Evolutionary conservation across 2,888 invertebrate species (phyloP), one percentile per base, ranked within the genome.

Genomic region (Plutella xylostella): DNA sequence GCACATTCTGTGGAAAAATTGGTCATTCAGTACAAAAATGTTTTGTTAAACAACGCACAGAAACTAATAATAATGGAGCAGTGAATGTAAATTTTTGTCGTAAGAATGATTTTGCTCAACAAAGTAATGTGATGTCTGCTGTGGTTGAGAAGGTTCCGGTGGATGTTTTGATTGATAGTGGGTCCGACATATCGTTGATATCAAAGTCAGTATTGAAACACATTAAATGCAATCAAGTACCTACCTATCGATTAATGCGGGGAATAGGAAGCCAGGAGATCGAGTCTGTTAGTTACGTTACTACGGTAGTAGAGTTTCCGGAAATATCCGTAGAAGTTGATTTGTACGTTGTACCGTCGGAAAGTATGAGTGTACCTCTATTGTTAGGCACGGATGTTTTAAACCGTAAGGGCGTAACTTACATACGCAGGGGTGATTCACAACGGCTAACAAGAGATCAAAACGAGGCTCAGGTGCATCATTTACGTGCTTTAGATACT

Each of bases 241-340:
- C 53, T 1, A 46, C 47, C 0, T 44, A 41, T 43, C 45, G 53
- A 12, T 3, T 39, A n/a, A 31, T 59, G 42, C 38, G 46, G 5
- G 57, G 57, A 0, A 48, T 60, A 31, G 51, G 60, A n/a, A 50
- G 46, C 40, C 48, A 53, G 5, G 52, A 53, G 1, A 45, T 57
- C 4, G 39, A 49, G 7, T 48, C 49, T 4, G 52, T 48, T 3
- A 47, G 39, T 6, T 55, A 43, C 22, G 47, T 55, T 1, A 56
- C 48, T 0, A 17, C 49, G 0, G 31, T 44, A 1, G 21, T 57
- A 2, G 55, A 57, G 28, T 50, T 59, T 22, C 15, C 38, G 9
- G 51, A 52, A 6, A 19, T 57, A 2, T 46, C 53, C 3, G 9
- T 57, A 5, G 57, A 56, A 28, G 50, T 51, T 4, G 56, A 58